Percentiles rank a stretch among this genome's conserved stretches.
Evolutionary conservation across 2,113 vertebrate genomes (phyloP).

Genomic region (cattle (Bos taurus)): DNA sequence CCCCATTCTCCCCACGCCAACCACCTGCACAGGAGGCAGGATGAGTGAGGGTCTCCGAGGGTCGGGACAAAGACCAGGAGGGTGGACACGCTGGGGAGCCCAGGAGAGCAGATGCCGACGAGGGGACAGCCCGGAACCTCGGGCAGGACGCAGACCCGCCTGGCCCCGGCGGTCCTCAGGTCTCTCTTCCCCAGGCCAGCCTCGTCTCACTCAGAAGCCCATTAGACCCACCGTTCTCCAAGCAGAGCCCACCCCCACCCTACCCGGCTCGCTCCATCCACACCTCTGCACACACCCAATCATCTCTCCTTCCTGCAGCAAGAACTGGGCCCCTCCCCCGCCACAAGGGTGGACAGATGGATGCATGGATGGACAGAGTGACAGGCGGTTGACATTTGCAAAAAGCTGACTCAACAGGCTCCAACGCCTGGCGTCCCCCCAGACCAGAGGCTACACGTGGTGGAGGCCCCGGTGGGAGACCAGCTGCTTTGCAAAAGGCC

Average conservation of each 20-base stretch:
- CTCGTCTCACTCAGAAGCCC: neutral
- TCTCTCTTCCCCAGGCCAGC: neutral
- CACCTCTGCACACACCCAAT: neutral
- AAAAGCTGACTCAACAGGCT: constrained; percentile 63
- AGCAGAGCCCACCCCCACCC: neutral
- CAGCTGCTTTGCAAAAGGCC: constrained; percentile 78
- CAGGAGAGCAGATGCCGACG: neutral
- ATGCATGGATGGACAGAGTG: constrained; percentile 38
- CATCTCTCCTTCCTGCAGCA: neutral
- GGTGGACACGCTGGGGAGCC: neutral
- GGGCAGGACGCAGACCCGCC: neutral
- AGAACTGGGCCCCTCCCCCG: neutral
- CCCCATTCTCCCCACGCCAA: neutral
- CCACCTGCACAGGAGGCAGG: neutral
- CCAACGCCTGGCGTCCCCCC: neutral
- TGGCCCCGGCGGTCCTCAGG: neutral
- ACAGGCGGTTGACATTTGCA: constrained; percentile 57
- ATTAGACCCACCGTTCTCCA: neutral
- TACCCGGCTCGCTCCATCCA: neutral
- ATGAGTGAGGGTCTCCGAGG: neutral
- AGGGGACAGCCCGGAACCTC: neutral
- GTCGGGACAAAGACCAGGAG: neutral
- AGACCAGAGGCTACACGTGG: neutral
- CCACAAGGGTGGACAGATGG: neutral
- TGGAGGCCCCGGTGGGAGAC: neutral